Base-by-base conservation (phyloP, 2,797 vertebrate genomes). In the Lepus townsendii region DNA sequence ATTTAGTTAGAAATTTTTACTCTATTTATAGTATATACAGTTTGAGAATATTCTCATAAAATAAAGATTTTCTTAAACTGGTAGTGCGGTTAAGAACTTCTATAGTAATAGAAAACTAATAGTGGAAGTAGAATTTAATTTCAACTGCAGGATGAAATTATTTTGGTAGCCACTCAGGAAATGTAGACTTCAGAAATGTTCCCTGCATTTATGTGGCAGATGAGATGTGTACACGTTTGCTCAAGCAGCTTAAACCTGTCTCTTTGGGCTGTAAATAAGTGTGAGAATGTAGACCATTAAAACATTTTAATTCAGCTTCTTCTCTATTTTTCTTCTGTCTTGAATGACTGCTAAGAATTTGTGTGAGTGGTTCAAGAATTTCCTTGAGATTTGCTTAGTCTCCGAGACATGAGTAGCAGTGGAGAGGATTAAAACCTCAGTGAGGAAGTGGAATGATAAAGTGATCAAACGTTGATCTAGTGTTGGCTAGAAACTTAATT, bases 1-100 rank as follows among this genome's bases (percentile, higher is more conserved):
- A 69, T 96, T 97, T 93, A 66, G 38, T 87, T 89, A 88, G 77
- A 94, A 90, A 17, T 38, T 90, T 93, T 86, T 83, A 47, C 12
- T 32, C 2, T 85, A 2, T 91, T 90, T 30, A 75, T 2, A 66
- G 42, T 75, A 26, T 7, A 12, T 69, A 68, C 17, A 30, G 35
- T 93, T 90, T 88, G 68, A 93, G 66, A 66, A 82, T 78, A 75
- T 91, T 24, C n/a, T 92, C n/a, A 72, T 72, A 19, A 94, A 57
- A 68, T 71, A 62, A 60, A 57, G 19, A 20, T 72, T 35, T 16
- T 47, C 47, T 86, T 6, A 24, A 83, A 88, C 30, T 71, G 42
- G 30, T 90, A 68, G 22, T 14, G 87, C 32, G 47, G 26, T 57
- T 52, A 78, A 91, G 50, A 79, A 79, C 38, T 72, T 87, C 13